phyloP scores from a whole-genome alignment of 2,888 invertebrate genomes.

The Fragum sueziense region DNA sequence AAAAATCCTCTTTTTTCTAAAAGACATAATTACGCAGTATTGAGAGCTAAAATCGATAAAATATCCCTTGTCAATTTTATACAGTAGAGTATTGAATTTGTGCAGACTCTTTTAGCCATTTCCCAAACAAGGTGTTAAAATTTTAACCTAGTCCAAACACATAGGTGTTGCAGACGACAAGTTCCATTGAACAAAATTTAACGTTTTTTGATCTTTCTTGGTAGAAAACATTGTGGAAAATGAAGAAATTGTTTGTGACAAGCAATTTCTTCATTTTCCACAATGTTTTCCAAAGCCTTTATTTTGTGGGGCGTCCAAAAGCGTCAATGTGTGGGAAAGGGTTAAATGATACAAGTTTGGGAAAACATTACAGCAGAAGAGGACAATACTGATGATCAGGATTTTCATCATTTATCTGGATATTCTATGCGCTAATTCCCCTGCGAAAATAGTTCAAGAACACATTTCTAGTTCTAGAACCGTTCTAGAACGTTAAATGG shows the following conservation, averaged over 20 bases:
- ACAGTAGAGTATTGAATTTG: neutral
- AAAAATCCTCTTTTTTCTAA: slow-evolving; percentile 5
- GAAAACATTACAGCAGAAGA: too few relatives aligned
- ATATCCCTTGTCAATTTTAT: neutral
- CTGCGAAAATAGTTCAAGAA: too few relatives aligned
- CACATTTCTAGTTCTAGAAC: too few relatives aligned
- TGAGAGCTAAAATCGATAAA: slow-evolving; percentile 28
- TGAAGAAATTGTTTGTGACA: too few relatives aligned
- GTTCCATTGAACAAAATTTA: too few relatives aligned
- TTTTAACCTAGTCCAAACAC: neutral
- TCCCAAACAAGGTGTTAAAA: neutral
- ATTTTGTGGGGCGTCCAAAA: neutral
- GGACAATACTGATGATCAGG: too few relatives aligned
- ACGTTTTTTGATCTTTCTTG: too few relatives aligned
- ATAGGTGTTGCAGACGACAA: neutral
- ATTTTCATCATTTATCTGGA: too few relatives aligned
- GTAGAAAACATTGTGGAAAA: neutral
- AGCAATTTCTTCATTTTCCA: neutral
- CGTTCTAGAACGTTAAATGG: too few relatives aligned
- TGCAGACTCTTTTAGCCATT: neutral
- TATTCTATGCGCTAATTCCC: too few relatives aligned
- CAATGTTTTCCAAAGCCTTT: too few relatives aligned
- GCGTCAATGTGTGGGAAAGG: slow-evolving; percentile 1
- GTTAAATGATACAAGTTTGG: too few relatives aligned
- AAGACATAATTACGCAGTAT: slow-evolving; percentile 34